Evolutionary conservation across 2,113 vertebrate species (phyloP).

Genomic region (Camelus bactrianus): DNA sequence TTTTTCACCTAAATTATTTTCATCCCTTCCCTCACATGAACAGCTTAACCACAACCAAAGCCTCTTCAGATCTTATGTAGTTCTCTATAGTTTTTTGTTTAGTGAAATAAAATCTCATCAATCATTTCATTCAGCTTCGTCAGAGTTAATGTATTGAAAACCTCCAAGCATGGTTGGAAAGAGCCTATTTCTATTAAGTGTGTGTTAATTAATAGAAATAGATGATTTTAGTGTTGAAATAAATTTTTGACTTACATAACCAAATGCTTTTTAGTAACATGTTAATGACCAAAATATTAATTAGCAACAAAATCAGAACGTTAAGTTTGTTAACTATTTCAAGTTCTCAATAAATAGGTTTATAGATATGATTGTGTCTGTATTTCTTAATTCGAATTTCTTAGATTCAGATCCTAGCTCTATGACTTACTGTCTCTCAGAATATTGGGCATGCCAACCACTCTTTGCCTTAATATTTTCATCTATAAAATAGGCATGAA

Average conservation of each 20-base stretch:
- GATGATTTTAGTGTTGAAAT: neutral
- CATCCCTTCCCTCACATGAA: neutral
- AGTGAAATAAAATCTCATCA: neutral
- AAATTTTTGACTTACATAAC: neutral
- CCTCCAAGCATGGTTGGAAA: neutral
- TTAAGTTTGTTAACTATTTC: neutral
- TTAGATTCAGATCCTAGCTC: neutral
- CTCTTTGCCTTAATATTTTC: neutral
- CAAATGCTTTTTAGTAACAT: neutral
- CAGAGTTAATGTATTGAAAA: neutral
- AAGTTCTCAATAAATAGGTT: neutral
- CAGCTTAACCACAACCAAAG: neutral
- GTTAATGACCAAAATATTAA: neutral
- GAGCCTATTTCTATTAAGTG: accelerated
- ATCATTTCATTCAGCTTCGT: neutral
- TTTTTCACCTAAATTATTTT: neutral
- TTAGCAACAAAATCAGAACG: neutral
- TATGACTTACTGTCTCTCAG: neutral
- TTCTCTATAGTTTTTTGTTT: neutral
- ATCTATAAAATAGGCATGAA: neutral
- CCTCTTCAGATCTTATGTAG: neutral
- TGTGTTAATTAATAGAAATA: neutral
- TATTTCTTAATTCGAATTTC: neutral
- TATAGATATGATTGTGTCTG: neutral
- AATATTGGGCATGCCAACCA: neutral